Base-by-base conservation (phyloP, 2,797 vertebrate species). In the Momotus momota region DNA sequence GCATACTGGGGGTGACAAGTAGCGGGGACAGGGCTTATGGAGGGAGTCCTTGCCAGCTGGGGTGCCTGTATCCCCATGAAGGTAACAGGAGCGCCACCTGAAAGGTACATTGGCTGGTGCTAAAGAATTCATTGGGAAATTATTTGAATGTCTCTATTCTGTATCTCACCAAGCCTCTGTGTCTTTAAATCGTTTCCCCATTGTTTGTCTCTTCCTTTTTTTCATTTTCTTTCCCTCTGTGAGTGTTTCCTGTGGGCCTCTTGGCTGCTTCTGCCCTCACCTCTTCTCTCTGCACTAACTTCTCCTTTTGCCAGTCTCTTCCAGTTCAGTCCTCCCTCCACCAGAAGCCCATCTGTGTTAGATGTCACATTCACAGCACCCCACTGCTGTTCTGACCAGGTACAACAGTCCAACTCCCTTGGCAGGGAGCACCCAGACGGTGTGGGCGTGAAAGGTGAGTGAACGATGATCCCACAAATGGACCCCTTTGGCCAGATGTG, bases 291-390 rank as follows among this genome's bases (percentile, higher is more conserved):
- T 77, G 46, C 6, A 62, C 23, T 61, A 71, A 90, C 72, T 90
- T 96, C 91, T 82, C 19, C 49, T 90, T 95, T 94, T 83, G 51
- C 86, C 77, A 70, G 38, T 81, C 38, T 54, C 77, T 88, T 69
- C 67, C 61, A 73, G 40, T 60, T 43, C 5, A 9, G 33, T 90
- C 2, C 2, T 83, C 55, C 60, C 52, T 65, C 48, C 0, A 0
- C 35, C 38, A 41, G 58, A 43, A 85, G 51, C 25, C 35, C 46
- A 77, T 92, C 51, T 0, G 3, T 78, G 40, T 23, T 45, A 43
- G 20, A 41, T 10, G 4, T 54, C 72, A 69, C 1, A 1, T 70
- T 77, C 49, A 81, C 14, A 66, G 49, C 31, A 57, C 40, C 21
- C 57, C 18, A 26, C 1, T 1, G 43, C 26, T 1, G 1, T 46